phyloP scores from a whole-genome alignment of 2,797 vertebrate species.

The Pseudomugil gertrudae region DNA sequence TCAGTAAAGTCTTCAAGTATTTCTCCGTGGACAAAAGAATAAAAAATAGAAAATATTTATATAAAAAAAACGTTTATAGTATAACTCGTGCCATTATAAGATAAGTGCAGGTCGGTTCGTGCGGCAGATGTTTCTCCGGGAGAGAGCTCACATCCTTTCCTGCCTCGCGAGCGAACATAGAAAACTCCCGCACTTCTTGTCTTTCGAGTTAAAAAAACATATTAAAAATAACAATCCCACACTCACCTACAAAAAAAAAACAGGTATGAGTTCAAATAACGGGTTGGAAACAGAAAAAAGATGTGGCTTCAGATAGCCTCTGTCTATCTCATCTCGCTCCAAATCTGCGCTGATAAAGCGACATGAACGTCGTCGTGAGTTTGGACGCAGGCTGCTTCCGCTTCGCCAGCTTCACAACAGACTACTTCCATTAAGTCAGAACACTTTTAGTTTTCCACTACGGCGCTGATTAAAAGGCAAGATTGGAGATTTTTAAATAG shows the following conservation, averaged over 20 bases:
- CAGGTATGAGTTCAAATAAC: neutral
- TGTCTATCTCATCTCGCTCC: slow-evolving; percentile 70
- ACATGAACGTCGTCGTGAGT: slow-evolving; percentile 36
- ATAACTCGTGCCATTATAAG: slow-evolving; percentile 9
- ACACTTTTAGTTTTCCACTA: slow-evolving; percentile 40
- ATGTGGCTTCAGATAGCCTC: neutral
- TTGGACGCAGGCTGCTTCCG: slow-evolving; percentile 60
- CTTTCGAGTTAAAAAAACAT: neutral
- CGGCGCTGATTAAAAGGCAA: slow-evolving; percentile 66
- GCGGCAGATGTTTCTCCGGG: slow-evolving; percentile 59
- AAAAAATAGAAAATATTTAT: no score
- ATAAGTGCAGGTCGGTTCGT: neutral
- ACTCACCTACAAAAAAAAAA: neutral
- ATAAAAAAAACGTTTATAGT: slow-evolving; percentile 4
- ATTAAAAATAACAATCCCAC: neutral
- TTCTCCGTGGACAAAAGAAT: neutral
- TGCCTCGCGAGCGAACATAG: slow-evolving; percentile 23
- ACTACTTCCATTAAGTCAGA: slow-evolving; percentile 39
- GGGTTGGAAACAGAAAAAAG: neutral
- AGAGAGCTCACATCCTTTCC: slow-evolving; percentile 66
- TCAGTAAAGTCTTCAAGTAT: slow-evolving; percentile 18
- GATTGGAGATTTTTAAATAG: slow-evolving; percentile 78
- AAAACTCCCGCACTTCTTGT: slow-evolving; percentile 9
- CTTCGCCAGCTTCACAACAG: slow-evolving; percentile 38
- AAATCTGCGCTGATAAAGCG: slow-evolving; percentile 78